Base-by-base conservation (phyloP, 2,113 vertebrate genomes). In the Lophotis ruficrista region DNA sequence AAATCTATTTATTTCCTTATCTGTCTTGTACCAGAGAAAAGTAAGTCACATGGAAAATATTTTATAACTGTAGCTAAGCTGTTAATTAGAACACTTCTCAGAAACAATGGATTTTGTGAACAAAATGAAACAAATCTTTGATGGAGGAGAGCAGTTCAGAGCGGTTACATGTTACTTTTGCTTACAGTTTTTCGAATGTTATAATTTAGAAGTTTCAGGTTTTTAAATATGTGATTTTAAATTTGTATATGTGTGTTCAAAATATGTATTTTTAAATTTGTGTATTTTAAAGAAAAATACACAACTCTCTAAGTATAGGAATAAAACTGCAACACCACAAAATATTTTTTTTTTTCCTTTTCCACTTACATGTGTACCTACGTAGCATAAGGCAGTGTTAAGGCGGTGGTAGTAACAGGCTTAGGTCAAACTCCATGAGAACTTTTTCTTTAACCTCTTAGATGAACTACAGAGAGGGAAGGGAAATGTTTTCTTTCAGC, bases 1-100 rank as follows among this genome's bases (percentile, higher is more conserved):
- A 72, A 68, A 83, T 76, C 65, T 93, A 51, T 96, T 93, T 95
- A 69, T 93, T 95, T 96, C 47, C 68, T 94, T 86, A 93, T 96
- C 89, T 95, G 41, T 87, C 90, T 84, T 91, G 57, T 79, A 90
- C 89, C 77, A 95, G 91, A 69, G 82, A 73, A 78, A 76, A 82
- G 27, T 82, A 94, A 92, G 57, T 94, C 79, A 2, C 58, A 56
- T 73, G 73, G 73, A 93, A 96, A 95, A 82, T 68, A 76, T 93
- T 96, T 92, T 84, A 45, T 90, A 83, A 88, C 75, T 91, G 30
- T 70, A 78, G 75, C 85, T 91, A 76, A 92, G 81, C 89, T 89
- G 66, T 92, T 95, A 85, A 93, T 89, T 96, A 92, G 81, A 95
- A 69, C 31, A 31, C 58, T 89, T 93, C 58, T 80, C 77, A 82